A percentile compares a stretch with the other conserved stretches of the same genome.
phyloP scores from a whole-genome alignment of 2,888 invertebrate species.

The Cheilosia soror region DNA sequence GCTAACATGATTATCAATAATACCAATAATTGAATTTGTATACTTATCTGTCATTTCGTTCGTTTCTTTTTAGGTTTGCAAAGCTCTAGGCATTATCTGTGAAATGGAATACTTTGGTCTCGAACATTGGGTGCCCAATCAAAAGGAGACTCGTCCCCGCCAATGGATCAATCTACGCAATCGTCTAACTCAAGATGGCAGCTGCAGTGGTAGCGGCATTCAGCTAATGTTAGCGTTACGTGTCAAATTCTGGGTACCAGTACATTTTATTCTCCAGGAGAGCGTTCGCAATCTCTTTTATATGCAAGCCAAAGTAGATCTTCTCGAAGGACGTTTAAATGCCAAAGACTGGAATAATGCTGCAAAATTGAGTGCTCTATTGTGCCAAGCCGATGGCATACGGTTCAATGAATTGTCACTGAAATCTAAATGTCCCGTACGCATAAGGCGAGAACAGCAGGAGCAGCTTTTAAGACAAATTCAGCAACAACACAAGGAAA shows the following conservation, averaged over 20 bases:
- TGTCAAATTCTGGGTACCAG: constrained; percentile 96
- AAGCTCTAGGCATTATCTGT: constrained; percentile 91
- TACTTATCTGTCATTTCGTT: background rate
- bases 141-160: constrained; percentile 88
- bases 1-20: too few species aligned
- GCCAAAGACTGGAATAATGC: constrained; percentile 89
- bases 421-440: constrained; percentile 81
- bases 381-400: constrained; percentile 86
- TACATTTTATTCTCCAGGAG: constrained; percentile 93
- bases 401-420: constrained; percentile 81
- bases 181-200: constrained; percentile 82
- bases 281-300: constrained; percentile 93
- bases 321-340: constrained; percentile 89
- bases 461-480: constrained; percentile 71
- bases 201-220: constrained; percentile 80
- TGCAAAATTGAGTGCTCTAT: constrained; percentile 89
- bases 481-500: constrained; percentile 77
- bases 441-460: constrained; percentile 79
- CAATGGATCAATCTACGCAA: constrained; percentile 95
- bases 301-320: constrained; percentile 91
- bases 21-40: background rate
- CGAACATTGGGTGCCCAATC: constrained; percentile 84
- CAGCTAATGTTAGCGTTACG: constrained; percentile 82
- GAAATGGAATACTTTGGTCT: constrained; percentile 96
- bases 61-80: constrained; percentile 89